Percentiles rank a stretch among this genome's conserved stretches.
phyloP scores from a whole-genome alignment of 2,888 invertebrate genomes.

The Shargacucullia verbasci region DNA sequence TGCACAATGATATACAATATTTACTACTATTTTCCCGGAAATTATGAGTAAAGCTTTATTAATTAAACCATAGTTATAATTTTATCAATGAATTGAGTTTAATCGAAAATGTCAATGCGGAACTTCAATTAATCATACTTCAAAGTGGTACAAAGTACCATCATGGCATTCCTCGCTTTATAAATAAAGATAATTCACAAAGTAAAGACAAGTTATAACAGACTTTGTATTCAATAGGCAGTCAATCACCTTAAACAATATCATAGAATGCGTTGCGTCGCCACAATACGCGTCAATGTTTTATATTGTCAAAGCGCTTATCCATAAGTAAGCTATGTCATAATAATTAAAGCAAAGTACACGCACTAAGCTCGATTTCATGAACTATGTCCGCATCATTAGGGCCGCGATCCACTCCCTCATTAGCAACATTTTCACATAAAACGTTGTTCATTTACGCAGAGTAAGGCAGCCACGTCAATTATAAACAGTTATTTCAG shows the following conservation, averaged over 20 bases:
- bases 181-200: constrained; percentile 1
- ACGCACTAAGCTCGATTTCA: constrained; percentile 69
- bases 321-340: constrained; percentile 60
- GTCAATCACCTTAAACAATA: constrained; percentile 4
- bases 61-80: not conserved
- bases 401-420: constrained; percentile 76
- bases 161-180: not conserved
- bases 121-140: not conserved
- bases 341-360: constrained; percentile 64
- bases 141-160: not conserved
- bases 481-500: constrained; percentile 86
- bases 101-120: not conserved
- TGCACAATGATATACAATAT: constrained; percentile 1
- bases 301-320: constrained; percentile 23
- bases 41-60: constrained; percentile 6
- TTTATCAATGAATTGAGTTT: not conserved
- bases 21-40: constrained; percentile 18
- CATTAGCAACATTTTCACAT: constrained; percentile 86
- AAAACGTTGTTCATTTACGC: constrained; percentile 80
- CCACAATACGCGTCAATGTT: constrained; percentile 12
- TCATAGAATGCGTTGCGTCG: constrained; percentile 5
- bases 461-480: constrained; percentile 76
- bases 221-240: constrained; percentile 6
- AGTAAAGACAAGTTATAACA: constrained; percentile 1
- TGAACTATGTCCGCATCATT: constrained; percentile 81